Evolutionary conservation across 2,113 vertebrate species (phyloP).

Genomic region (Bubo bubo): DNA sequence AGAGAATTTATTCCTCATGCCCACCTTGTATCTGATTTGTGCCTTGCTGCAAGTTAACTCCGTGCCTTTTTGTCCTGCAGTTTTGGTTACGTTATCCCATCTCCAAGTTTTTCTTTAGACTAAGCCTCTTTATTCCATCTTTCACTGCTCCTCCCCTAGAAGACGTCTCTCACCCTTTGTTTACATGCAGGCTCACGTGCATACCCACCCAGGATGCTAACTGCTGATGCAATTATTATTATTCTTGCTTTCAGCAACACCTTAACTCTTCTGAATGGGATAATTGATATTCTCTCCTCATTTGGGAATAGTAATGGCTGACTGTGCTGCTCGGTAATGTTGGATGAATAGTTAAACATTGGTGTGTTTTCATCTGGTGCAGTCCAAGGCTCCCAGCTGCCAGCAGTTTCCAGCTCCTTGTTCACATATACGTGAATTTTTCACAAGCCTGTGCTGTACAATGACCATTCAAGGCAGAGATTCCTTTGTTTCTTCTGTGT

Average conservation of each 20-base stretch:
- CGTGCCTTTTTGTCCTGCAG: accelerated
- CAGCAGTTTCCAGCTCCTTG: not conserved
- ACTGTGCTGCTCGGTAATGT: not conserved
- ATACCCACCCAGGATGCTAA: not conserved
- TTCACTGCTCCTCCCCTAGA: not conserved
- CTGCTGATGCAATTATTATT: not conserved
- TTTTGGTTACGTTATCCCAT: not conserved
- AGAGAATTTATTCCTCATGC: not conserved
- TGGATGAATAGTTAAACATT: not conserved
- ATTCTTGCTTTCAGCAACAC: not conserved
- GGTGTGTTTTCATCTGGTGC: not conserved
- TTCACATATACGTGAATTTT: not conserved
- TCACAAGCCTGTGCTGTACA: not conserved
- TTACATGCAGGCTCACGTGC: not conserved
- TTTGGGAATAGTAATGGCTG: not conserved
- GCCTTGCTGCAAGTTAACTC: not conserved
- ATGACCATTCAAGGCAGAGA: slow-evolving; percentile 29
- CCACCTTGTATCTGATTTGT: not conserved
- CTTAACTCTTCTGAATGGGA: not conserved
- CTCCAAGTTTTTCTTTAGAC: not conserved
- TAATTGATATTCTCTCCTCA: not conserved
- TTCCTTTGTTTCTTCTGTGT: slow-evolving; percentile 22
- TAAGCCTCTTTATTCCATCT: not conserved
- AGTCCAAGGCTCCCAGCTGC: not conserved
- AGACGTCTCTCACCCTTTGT: not conserved